Conservation (phyloP, 2,113 vertebrate genomes). For the Apistogramma diplotaenia region DNA sequence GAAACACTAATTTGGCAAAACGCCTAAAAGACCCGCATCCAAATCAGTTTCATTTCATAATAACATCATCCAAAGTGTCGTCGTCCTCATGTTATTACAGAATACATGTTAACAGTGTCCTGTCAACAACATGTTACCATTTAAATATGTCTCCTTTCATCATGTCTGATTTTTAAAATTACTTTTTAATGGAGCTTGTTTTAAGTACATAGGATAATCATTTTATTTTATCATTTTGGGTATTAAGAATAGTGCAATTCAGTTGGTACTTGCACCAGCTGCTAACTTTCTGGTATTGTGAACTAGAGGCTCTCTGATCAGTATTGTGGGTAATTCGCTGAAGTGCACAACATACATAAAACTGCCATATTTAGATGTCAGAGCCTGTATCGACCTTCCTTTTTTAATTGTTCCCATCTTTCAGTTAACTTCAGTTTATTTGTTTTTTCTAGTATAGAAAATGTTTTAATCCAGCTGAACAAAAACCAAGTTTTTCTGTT, state of each 20-base stretch:
- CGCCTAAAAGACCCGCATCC: neutral
- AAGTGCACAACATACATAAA: neutral
- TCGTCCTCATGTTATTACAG: neutral
- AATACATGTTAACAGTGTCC: neutral
- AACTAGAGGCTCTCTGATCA: neutral
- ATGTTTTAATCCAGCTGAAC: neutral
- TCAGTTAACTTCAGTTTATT: neutral
- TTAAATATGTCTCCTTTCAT: neutral
- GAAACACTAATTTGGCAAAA: neutral
- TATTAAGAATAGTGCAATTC: neutral
- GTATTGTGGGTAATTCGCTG: neutral
- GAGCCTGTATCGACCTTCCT: neutral
- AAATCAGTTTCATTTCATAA: neutral
- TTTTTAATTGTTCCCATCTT: neutral
- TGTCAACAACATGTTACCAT: neutral
- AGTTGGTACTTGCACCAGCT: neutral
- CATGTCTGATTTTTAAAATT: neutral
- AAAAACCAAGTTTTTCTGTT: conserved; percentile 9
- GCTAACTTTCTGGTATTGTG: neutral
- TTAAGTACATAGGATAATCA: too few species aligned
- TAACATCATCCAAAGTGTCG: neutral
- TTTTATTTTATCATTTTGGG: too few species aligned
- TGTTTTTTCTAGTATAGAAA: neutral
- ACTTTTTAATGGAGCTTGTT: too few species aligned
- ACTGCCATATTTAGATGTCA: too few species aligned